Evolutionary conservation across 1,140 invertebrate genomes (phyloP).

Genomic region (Panagrolaimus sp.): DNA sequence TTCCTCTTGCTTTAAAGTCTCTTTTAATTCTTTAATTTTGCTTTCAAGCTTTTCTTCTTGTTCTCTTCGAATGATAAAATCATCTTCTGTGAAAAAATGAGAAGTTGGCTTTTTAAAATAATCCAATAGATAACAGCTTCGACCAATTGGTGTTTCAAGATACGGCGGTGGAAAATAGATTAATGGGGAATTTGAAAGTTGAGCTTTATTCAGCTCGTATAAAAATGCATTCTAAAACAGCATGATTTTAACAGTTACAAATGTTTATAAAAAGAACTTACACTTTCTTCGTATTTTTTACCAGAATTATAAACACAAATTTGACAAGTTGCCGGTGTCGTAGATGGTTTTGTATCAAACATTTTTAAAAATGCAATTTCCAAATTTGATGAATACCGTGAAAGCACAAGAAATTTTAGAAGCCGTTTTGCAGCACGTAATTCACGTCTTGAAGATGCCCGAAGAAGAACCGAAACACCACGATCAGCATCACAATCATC

Average conservation of each 20-base stretch:
- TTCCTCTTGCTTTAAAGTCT: constrained; percentile 3
- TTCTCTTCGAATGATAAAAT: constrained; percentile 16
- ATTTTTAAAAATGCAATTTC: constrained; percentile 46
- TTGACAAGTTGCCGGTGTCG: constrained; percentile 73
- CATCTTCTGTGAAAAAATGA: constrained; percentile 55
- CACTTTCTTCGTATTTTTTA: constrained; percentile 39
- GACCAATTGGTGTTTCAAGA: constrained; percentile 75
- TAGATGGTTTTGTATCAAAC: constrained; percentile 36
- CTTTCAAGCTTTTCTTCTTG: constrained; percentile 16
- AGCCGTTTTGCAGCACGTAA: constrained; percentile 63
- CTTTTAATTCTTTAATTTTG: constrained; percentile 12
- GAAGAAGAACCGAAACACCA: constrained; percentile 79
- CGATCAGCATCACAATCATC: constrained; percentile 79
- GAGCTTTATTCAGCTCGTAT: constrained; percentile 69
- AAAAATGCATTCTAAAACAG: constrained; percentile 69
- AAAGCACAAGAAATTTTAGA: constrained; percentile 40
- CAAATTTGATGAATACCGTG: constrained; percentile 28
- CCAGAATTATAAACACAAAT: constrained; percentile 81
- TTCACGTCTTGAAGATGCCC: constrained; percentile 72
- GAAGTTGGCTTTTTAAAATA: constrained; percentile 77
- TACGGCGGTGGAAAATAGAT: constrained; percentile 77
- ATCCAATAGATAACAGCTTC: constrained; percentile 69
- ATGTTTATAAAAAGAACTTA: too few relatives aligned
- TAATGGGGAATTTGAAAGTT: constrained; percentile 79
- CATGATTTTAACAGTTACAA: constrained; percentile 60